phyloP scores from a whole-genome alignment of 2,888 invertebrate genomes.

The Lampropteryx suffumata region DNA sequence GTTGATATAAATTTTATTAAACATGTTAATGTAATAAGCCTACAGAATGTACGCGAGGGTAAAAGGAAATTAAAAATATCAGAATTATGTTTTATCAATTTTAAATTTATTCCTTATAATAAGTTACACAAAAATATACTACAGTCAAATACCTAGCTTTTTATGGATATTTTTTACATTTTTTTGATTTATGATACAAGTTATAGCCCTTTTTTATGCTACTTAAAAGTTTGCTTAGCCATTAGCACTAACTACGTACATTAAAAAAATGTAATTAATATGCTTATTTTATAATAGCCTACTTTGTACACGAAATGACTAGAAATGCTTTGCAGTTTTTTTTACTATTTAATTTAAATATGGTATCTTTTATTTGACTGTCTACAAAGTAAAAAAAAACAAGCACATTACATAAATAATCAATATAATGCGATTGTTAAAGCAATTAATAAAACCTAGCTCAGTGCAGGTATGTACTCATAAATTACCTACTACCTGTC shows the following conservation, averaged over 20 bases:
- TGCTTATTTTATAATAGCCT: slow-evolving; percentile 47
- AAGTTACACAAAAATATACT: slow-evolving; percentile 73
- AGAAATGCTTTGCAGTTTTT: slow-evolving; percentile 41
- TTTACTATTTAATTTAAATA: slow-evolving; percentile 1
- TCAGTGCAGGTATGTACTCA: too few species aligned
- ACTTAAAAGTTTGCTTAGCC: slow-evolving; percentile 47
- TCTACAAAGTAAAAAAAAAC: too few species aligned
- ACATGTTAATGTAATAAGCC: too few species aligned
- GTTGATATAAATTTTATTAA: too few species aligned
- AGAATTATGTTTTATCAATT: neutral
- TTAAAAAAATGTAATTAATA: slow-evolving; percentile 43
- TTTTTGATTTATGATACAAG: slow-evolving; percentile 17
- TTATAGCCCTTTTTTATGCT: slow-evolving; percentile 28
- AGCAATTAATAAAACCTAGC: too few species aligned
- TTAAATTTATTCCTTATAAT: slow-evolving; percentile 45
- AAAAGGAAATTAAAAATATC: neutral
- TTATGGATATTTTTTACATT: slow-evolving; percentile 6
- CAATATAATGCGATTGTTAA: too few species aligned
- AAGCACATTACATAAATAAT: too few species aligned
- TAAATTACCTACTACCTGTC: too few species aligned
- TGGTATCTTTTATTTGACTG: neutral
- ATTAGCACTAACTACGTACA: slow-evolving; percentile 34
- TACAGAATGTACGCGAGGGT: too few species aligned
- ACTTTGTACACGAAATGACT: slow-evolving; percentile 79
- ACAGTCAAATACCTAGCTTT: slow-evolving; percentile 51